Base-by-base conservation (phyloP, 2,888 invertebrate genomes). In the Coecobrya sp. region DNA sequence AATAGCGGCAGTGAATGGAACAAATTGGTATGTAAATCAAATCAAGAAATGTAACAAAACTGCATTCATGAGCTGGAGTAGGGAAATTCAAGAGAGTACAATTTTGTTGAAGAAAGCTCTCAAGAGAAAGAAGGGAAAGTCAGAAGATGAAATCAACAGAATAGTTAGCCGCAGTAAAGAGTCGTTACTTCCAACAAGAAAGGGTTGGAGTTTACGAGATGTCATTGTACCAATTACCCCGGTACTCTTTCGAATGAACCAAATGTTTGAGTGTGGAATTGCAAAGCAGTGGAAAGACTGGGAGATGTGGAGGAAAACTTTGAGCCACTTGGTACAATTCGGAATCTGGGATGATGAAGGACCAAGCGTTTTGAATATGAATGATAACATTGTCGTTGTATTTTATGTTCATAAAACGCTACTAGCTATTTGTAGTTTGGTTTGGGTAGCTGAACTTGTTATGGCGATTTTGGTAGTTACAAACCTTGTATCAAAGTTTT, bases 371-470 rank as follows among this genome's bases (percentile, higher is more conserved):
- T 11, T 84, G 10, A 42, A 22, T 1, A 27, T 62, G 2, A 42
- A 22, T n/a, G 84, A 62, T 19, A 84, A 84, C n/a, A 42, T 84
- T 19, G 27, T 27, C 4, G 84, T 84, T n/a, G 62, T 84, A 30
- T 84, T 84, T 62, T 84, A 62, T 36, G 84, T 84, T 11, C 36
- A 84, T 36, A n/a, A n/a, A n/a, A n/a, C n/a, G n/a, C n/a, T n/a
- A n/a, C n/a, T n/a, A n/a, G n/a, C n/a, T n/a, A n/a, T n/a, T n/a
- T n/a, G n/a, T n/a, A n/a, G n/a, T n/a, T n/a, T n/a, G n/a, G n/a
- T n/a, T n/a, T n/a, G n/a, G n/a, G n/a, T n/a, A n/a, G n/a, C n/a
- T n/a, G n/a, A n/a, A n/a, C n/a, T n/a, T n/a, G n/a, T n/a, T n/a
- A n/a, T n/a, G n/a, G n/a, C n/a, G n/a, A n/a, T n/a, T n/a, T n/a